These are phyloP conservation scores for Acronicta alni DNA, from an alignment of 2,888 invertebrate genomes.

Conservation along the genomic window DNA sequence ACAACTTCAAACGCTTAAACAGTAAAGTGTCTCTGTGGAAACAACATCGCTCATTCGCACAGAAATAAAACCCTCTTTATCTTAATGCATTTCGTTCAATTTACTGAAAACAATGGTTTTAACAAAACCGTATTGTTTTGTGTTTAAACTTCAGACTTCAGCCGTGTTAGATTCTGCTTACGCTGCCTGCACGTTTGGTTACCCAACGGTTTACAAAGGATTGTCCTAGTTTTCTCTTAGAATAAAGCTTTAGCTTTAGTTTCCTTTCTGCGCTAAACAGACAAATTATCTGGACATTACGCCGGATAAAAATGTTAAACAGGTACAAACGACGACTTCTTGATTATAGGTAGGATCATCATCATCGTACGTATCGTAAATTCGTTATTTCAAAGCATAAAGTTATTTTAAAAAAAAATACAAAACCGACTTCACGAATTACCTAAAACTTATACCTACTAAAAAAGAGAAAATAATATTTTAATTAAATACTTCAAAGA, in stretches of 20 bases:
- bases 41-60: constrained; percentile 71
- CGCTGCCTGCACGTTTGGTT: constrained; percentile 14
- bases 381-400: no score
- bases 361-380: no score
- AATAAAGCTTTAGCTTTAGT: constrained; percentile 1
- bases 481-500: no score
- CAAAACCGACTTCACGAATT: no score
- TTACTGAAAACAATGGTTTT: constrained; percentile 72
- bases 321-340: constrained; percentile 7
- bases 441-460: no score
- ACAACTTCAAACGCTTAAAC: constrained; percentile 74
- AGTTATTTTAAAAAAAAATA: neutral
- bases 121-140: constrained; percentile 69
- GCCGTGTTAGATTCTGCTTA: constrained; percentile 32
- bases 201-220: constrained; percentile 1
- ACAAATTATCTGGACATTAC: neutral
- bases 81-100: constrained; percentile 73
- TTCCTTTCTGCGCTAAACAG: constrained; percentile 17
- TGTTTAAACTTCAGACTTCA: constrained; percentile 55
- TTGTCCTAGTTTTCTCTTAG: constrained; percentile 8
- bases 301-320: neutral
- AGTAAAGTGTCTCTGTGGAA: constrained; percentile 66
- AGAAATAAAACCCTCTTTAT: constrained; percentile 74
- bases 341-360: neutral
- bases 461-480: no score